Evolutionary conservation across 2,113 vertebrate genomes (phyloP).

Genomic region (Tragelaphus buxtoni): DNA sequence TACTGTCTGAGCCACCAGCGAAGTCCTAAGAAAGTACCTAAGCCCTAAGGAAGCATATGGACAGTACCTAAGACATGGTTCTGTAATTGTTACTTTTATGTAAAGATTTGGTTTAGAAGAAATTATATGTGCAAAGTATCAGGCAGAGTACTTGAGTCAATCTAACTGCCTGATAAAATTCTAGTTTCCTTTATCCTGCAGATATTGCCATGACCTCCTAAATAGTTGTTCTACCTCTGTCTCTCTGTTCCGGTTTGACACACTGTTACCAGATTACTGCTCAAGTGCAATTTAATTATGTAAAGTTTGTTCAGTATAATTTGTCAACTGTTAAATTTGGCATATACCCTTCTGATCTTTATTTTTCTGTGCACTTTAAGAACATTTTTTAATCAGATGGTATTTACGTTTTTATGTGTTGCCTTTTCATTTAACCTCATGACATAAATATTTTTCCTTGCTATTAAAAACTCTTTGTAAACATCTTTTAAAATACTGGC

Average conservation of each 20-base stretch:
- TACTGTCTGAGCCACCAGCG: background rate
- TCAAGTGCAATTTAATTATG: background rate
- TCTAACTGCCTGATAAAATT: background rate
- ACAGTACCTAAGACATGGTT: background rate
- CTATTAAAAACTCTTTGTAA: conserved; percentile 2
- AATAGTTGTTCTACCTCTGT: background rate
- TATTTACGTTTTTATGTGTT: background rate
- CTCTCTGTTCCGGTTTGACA: background rate
- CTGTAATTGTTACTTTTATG: background rate
- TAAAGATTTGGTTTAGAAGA: background rate
- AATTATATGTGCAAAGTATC: background rate
- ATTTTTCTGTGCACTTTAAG: background rate
- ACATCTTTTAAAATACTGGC: background rate
- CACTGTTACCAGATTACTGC: background rate
- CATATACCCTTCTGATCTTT: background rate
- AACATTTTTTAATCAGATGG: background rate
- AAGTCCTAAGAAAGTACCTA: background rate
- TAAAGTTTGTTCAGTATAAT: conserved; percentile 20
- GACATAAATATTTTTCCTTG: background rate
- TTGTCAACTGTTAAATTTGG: background rate
- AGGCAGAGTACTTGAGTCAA: background rate
- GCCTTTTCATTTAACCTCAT: background rate
- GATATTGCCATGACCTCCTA: background rate
- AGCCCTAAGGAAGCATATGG: background rate
- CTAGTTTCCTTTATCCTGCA: conserved; percentile 10